Conservation (phyloP, 2,113 vertebrate species). For the Herpailurus yagouaroundi region DNA sequence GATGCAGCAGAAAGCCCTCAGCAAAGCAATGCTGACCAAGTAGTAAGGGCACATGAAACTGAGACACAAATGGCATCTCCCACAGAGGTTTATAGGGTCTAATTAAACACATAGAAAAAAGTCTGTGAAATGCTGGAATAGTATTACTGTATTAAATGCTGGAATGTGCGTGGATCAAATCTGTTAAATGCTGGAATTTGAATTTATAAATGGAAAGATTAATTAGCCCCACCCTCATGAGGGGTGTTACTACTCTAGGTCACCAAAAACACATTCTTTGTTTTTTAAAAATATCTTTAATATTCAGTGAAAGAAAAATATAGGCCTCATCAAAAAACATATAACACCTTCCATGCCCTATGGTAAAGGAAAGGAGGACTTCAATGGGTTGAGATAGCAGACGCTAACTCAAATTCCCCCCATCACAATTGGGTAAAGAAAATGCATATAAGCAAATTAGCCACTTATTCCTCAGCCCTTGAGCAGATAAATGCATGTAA, state of each 20-base stretch:
- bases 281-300: background rate
- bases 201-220: slow-evolving; percentile 28
- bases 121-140: background rate
- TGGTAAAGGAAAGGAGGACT: slow-evolving; percentile 16
- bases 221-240: background rate
- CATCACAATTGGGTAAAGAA: background rate
- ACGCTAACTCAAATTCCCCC: background rate
- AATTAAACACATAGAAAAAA: background rate
- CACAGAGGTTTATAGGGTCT: background rate
- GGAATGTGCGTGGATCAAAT: background rate
- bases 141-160: background rate
- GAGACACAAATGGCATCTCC: background rate
- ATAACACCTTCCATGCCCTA: background rate
- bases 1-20: background rate
- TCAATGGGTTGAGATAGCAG: background rate
- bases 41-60: background rate
- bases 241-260: background rate
- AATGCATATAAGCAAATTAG: background rate
- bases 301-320: slow-evolving; percentile 27
- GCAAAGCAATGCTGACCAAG: background rate
- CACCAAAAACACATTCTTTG: background rate
- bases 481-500: background rate
- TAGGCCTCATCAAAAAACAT: slow-evolving; percentile 3
- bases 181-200: background rate
- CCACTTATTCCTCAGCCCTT: background rate